These are phyloP conservation scores for Trypoxylon attenuatum DNA, from an alignment of 2,888 invertebrate genomes.

Conservation along the genomic window DNA sequence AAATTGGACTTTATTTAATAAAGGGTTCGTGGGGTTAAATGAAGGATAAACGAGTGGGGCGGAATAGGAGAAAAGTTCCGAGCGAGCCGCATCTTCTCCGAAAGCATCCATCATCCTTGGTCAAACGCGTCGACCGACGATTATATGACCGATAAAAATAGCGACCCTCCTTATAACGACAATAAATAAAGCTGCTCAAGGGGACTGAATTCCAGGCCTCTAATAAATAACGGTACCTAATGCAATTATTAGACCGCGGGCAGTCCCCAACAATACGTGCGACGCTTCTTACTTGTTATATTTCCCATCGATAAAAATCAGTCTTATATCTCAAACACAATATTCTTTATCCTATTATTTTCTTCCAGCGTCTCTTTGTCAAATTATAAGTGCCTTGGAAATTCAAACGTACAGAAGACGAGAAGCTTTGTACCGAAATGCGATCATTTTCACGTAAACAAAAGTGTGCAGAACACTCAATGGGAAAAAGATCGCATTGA, in stretches of 20 bases:
- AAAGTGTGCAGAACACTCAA: no score
- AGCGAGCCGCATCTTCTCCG: conserved; percentile 27
- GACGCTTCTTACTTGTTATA: no score
- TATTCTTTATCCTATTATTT: no score
- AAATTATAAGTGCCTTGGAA: no score
- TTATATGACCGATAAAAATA: conserved; percentile 64
- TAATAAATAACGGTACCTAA: conserved; percentile 61
- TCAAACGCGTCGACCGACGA: conserved; percentile 51
- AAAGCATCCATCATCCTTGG: conserved; percentile 33
- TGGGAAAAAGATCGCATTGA: no score
- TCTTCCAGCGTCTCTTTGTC: no score
- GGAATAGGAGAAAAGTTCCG: conserved; percentile 8
- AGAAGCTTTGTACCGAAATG: no score
- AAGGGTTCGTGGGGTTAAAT: neutral
- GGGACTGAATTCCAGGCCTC: conserved; percentile 49
- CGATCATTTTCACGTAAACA: no score
- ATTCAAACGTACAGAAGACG: no score
- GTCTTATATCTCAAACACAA: no score
- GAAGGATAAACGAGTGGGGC: neutral
- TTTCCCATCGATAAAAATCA: no score
- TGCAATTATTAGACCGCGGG: conserved; percentile 59
- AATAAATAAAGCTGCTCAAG: conserved; percentile 56
- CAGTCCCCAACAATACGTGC: conserved; percentile 46
- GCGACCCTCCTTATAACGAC: conserved; percentile 49
- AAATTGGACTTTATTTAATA: neutral